Evolutionary conservation across 2,113 vertebrate species (phyloP), one percentile per base, ranked within the genome.

Genomic region (Carassius auratus): DNA sequence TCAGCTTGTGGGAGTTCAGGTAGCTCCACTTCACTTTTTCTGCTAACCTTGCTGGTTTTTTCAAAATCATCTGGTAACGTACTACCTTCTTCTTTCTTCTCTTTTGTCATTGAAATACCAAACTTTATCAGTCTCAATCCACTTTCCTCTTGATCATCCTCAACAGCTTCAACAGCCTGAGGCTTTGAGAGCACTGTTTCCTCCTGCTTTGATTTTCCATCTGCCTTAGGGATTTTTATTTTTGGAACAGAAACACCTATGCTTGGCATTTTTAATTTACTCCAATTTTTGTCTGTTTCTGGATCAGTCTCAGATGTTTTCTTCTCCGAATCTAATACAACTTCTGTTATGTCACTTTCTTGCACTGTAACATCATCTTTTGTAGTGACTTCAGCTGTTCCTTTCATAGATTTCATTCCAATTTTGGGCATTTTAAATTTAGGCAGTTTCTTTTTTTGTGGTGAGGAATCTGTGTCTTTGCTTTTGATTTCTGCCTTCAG

Each of bases 41-140:
- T 76, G 76, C 91, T 88, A 14, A 85, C 48, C 80, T 85, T 84
- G 21, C 59, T 86, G 71, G 2, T 17, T 62, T 88, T 90, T 89
- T 92, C 4, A 88, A 76, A 71, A 89, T 92, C 64, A 91, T 79
- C 76, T 38, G 55, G 33, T 38, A 79, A 23, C 36, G 26, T 3
- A 55, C 26, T 17, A n/a, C 12, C 42, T 82, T 45, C 78, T 45
- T 82, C 62, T 82, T 15, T 69, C 26, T 69, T 82, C 26, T 52
- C n/a, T 55, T 21, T 69, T 69, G 61, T 23, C 6, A 68, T 36
- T 10, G 90, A 89, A 21, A 92, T 75, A 8, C 86, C 77, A 64
- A 92, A 66, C 33, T 84, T 88, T 33, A 38, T 68, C 21, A 57
- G 19, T 80, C 50, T 88, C 61, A 85, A 13, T 10, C 87, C 88